Evolutionary conservation across 2,888 invertebrate species (phyloP).

Genomic region (Mantis religiosa): DNA sequence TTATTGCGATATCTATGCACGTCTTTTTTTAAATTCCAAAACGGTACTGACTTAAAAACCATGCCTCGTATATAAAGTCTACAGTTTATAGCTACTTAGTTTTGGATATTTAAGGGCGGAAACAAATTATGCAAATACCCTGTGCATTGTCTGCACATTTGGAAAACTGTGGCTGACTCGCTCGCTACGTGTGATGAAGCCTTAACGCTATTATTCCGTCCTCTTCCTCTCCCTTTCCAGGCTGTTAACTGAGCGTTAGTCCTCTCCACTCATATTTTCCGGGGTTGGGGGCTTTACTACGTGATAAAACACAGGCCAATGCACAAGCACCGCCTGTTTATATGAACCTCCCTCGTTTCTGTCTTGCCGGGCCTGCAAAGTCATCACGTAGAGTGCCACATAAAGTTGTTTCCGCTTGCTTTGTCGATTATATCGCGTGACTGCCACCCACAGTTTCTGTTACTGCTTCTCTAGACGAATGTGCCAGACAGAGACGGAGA

Average conservation of each 20-base stretch:
- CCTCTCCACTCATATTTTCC: background rate
- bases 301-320: conserved; percentile 3
- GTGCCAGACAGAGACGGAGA: background rate
- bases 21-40: too few relatives aligned
- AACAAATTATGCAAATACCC: too few relatives aligned
- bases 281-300: background rate
- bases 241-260: background rate
- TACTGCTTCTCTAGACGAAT: background rate
- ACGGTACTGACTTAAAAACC: too few relatives aligned
- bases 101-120: too few relatives aligned
- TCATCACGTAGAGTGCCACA: conserved; percentile 13
- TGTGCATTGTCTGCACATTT: too few relatives aligned
- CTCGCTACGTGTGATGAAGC: background rate
- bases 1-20: too few relatives aligned
- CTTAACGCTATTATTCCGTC: background rate
- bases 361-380: background rate
- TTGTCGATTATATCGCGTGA: conserved; percentile 10
- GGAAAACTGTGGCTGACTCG: too few relatives aligned
- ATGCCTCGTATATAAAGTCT: too few relatives aligned
- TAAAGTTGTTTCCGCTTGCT: conserved; percentile 13
- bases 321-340: background rate
- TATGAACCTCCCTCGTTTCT: background rate
- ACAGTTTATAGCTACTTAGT: too few relatives aligned
- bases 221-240: background rate
- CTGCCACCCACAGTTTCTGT: conserved; percentile 5